A percentile compares a stretch with the other conserved stretches of the same genome.
phyloP scores from a whole-genome alignment of 2,797 vertebrate genomes.

The Vespertilio murinus region DNA sequence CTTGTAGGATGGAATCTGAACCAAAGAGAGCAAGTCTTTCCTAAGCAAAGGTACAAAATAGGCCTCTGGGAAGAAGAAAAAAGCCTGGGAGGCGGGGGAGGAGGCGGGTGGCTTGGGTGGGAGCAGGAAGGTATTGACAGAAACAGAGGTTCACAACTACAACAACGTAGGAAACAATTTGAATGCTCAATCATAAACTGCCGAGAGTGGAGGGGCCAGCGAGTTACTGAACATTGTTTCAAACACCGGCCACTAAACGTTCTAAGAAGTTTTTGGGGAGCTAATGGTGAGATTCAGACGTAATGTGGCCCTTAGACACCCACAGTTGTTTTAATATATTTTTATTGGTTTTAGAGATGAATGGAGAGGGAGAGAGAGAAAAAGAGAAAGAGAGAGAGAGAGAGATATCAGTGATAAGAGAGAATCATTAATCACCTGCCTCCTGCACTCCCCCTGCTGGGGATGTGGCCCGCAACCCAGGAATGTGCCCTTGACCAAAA shows the following conservation, averaged over 20 bases:
- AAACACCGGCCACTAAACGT: background rate
- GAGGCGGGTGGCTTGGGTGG: no score
- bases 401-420: no score
- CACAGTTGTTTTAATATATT: no score
- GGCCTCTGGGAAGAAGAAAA: background rate
- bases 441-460: no score
- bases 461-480: no score
- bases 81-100: fast-evolving
- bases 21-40: background rate
- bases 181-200: background rate
- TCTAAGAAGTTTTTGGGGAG: background rate
- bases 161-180: no score
- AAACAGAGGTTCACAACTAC: background rate
- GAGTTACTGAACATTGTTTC: background rate
- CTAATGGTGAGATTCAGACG: background rate
- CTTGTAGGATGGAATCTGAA: background rate
- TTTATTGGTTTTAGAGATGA: no score
- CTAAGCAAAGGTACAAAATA: background rate
- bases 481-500: no score
- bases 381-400: no score
- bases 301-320: background rate
- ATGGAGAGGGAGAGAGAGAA: no score
- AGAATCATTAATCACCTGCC: no score
- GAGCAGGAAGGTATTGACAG: background rate
- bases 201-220: no score